Evolutionary conservation across 1,140 invertebrate species (phyloP).

Genomic region (Antheraea mylitta): DNA sequence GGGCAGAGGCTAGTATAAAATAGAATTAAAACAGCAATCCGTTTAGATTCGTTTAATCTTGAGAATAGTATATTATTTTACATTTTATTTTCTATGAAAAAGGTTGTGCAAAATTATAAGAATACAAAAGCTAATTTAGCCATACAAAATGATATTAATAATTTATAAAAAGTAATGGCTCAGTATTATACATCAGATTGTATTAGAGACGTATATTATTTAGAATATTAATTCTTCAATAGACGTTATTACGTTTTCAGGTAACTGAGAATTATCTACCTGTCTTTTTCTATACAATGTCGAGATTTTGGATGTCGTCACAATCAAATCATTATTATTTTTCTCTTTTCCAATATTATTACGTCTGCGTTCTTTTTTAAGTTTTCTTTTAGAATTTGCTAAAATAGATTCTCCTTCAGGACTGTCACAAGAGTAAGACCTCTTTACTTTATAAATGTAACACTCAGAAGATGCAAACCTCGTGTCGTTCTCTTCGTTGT

Average conservation of each 20-base stretch:
- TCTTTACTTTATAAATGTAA: conserved; percentile 49
- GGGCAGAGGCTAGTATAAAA: no score
- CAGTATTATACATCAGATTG: no score
- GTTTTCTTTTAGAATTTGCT: not conserved
- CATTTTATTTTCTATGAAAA: no score
- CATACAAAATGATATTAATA: no score
- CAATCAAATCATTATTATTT: conserved; percentile 16
- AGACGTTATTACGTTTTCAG: conserved; percentile 54
- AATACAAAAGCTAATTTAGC: no score
- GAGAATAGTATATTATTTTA: no score
- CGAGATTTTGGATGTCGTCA: conserved; percentile 21
- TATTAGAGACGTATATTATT: no score
- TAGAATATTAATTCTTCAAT: conserved; percentile 42
- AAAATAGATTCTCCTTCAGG: conserved; percentile 43
- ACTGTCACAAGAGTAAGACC: conserved; percentile 45
- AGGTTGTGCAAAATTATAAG: no score
- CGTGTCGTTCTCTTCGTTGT: conserved; percentile 25
- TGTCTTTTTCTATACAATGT: conserved; percentile 40
- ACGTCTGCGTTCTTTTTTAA: conserved; percentile 36
- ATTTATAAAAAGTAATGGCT: no score
- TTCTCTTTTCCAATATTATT: conserved; percentile 41
- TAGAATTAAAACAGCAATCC: no score
- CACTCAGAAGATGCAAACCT: conserved; percentile 37
- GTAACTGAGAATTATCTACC: conserved; percentile 39
- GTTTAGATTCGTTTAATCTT: no score